A percentile compares a stretch with the other conserved stretches of the same genome.
Conservation (phyloP, 2,888 invertebrate species). For the Molanna angustata region DNA sequence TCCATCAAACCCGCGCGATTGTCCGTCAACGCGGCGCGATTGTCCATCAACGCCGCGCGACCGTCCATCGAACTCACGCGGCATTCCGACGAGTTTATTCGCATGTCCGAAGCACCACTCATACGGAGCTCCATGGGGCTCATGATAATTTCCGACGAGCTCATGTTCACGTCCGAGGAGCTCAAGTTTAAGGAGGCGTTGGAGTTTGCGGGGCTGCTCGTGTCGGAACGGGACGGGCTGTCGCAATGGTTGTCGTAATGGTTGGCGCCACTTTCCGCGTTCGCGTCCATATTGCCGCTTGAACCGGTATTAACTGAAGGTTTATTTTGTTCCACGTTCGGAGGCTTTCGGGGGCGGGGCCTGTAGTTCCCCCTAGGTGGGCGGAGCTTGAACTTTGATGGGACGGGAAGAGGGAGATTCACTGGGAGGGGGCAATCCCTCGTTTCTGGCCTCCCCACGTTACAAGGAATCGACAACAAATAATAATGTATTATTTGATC, state of each 20-base stretch:
- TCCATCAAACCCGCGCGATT: not conserved
- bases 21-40: not conserved
- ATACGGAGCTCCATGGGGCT: too few relatives aligned
- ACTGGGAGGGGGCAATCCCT: too few relatives aligned
- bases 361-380: slow-evolving; percentile 9
- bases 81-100: not conserved
- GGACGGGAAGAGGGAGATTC: too few relatives aligned
- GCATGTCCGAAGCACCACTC: slow-evolving; percentile 3
- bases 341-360: slow-evolving; percentile 10
- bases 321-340: not conserved
- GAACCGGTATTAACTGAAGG: slow-evolving; percentile 6
- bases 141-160: not conserved
- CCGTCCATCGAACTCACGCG: not conserved
- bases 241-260: not conserved
- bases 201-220: slow-evolving; percentile 50
- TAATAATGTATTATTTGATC: too few relatives aligned
- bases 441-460: too few relatives aligned
- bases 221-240: slow-evolving; percentile 42
- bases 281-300: slow-evolving; percentile 41
- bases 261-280: slow-evolving; percentile 35
- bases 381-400: slow-evolving; percentile 28
- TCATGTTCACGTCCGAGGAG: not conserved
- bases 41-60: not conserved
- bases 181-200: slow-evolving; percentile 45
- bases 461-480: too few relatives aligned